Evolutionary conservation across 2,113 vertebrate genomes (phyloP).

Genomic region (Drymodes brunneopygia): DNA sequence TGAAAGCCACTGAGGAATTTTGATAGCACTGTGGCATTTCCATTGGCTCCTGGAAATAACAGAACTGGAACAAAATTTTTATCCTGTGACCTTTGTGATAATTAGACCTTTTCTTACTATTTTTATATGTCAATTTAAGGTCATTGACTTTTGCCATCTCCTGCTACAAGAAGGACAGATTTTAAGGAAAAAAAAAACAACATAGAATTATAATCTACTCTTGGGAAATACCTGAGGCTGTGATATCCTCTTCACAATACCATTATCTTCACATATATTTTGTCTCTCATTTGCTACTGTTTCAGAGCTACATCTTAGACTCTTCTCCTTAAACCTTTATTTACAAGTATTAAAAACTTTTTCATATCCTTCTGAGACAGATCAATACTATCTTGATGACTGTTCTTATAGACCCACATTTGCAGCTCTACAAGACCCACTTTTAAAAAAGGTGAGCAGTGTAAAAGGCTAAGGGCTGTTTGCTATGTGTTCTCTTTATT

Average conservation of each 20-base stretch:
- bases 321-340: background rate
- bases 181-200: background rate
- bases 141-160: background rate
- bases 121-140: conserved; percentile 15
- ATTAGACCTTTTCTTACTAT: background rate
- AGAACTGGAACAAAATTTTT: background rate
- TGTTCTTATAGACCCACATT: background rate
- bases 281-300: background rate
- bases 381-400: background rate
- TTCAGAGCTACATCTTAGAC: background rate
- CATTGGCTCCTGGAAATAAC: background rate
- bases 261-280: background rate
- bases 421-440: background rate
- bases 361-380: background rate
- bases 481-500: background rate
- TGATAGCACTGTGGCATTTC: background rate
- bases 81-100: background rate
- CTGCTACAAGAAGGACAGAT: background rate
- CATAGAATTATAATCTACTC: background rate
- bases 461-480: background rate
- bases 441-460: background rate
- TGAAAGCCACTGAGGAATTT: background rate
- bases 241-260: background rate
- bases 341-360: background rate
- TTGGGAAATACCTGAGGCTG: background rate